Evolutionary conservation across 1,140 invertebrate species (phyloP), one percentile per base, ranked within the genome.

Genomic region (Tachypleus tridentatus): DNA sequence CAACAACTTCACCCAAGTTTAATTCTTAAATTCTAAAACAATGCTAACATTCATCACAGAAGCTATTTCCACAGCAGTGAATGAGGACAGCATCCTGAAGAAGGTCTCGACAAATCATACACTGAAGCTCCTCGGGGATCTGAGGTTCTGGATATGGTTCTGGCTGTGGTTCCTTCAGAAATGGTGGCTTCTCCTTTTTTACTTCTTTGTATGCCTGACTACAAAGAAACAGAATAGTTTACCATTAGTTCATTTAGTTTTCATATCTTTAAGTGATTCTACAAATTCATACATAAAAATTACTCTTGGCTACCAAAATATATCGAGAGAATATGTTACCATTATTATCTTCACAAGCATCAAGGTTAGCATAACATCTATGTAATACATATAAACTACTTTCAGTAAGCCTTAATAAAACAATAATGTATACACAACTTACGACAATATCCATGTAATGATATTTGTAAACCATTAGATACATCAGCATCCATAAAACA

Each of bases 51-150:
- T 98, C 94, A 81, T 98, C 95, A 80, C 96, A 99, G 79, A 95
- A 98, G 49, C 93, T 96, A 76, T 93, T 93, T 11, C 93, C 94
- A 78, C 95, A 99, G 74, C 96, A 98, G 3, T 92, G 91, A 75
- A 95, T 94, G 82, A 97, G 87, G 9, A 98, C 93, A 62, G 95
- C 94, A 80, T 98, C 95, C 0, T 86, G 87, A 62, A 98, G 81
- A n/a, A 98, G 77, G 77, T 97, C 91, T 61, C 91, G 85, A 77
- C 96, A 98, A 53, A 98, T 83, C 54, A 83, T 87, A 77, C 96
- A 98, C 54, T 92, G 78, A 49, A 97, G 78, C 75, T 97, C 93
- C 69, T 91, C 87, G 0, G 93, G 94, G 65, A 97, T 89, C 73
- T 87, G 84, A 6, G 87, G 83, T 60, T 74, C 73, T 64, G 78